Evolutionary conservation across 2,797 vertebrate genomes (phyloP), one percentile per base, ranked within the genome.

Genomic region (Clarias platycephalus): DNA sequence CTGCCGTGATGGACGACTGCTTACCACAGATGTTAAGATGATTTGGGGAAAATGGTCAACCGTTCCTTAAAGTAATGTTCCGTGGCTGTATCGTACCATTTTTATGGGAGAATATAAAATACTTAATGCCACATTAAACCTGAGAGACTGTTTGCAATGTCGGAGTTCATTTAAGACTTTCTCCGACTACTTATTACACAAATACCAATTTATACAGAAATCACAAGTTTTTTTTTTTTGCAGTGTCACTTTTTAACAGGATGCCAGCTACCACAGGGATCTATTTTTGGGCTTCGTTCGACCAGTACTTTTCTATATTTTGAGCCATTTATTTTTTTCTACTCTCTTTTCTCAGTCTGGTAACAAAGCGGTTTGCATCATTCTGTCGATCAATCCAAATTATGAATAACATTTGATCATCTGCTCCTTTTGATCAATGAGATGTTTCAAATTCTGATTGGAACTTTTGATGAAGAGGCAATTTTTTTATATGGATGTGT

Each of bases 241-340:
- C 60, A 67, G 60, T 53, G 77, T 66, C 60, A 89, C 76, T 86
- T 89, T 49, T 81, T 49, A 16, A 71, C 81, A 82, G 75, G 44
- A 60, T 84, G 22, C 86, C 80, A 83, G 75, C 84, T 83, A 88
- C 79, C 63, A 26, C 82, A 49, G 10, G 12, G 31, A 40, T 62
- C 87, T 78, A 83, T 87, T 87, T 86, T 86, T 83, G 81, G 75
- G 28, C 71, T 80, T 62, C 44, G 53, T 83, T 87, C 78, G 83
- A 70, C 64, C 66, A 84, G 83, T 58, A 85, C 81, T 83, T 82
- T 82, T 86, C 89, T 80, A 83, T 83, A 72, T 85, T 75, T 70
- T 80, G 63, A 84, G 68, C 71, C 67, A 40, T 68, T 85, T 77
- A 58, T 31, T 67, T 3, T 57, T 4, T 60, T 31, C 67, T 57